These are phyloP conservation scores for Adelges cooleyi DNA, from an alignment of 1,140 invertebrate genomes.

Conservation along the genomic window DNA sequence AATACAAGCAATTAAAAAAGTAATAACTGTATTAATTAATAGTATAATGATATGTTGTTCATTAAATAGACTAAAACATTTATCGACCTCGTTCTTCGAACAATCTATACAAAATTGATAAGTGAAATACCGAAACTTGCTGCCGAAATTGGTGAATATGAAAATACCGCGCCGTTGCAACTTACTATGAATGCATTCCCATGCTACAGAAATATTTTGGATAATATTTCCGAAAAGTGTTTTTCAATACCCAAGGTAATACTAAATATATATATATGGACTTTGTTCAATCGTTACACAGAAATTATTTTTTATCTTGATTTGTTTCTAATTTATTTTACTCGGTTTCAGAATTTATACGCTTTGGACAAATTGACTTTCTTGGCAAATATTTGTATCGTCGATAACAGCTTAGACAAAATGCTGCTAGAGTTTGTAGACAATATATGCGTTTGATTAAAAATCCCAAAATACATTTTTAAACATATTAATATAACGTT, in stretches of 20 bases:
- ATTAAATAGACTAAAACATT: not conserved
- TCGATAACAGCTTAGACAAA: not conserved
- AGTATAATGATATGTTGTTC: too few species aligned
- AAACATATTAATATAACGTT: too few species aligned
- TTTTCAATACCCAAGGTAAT: conserved; percentile 10
- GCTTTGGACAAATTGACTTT: not conserved
- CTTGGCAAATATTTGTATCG: not conserved
- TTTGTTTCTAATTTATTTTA: not conserved
- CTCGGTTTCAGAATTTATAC: not conserved
- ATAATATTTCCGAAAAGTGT: not conserved
- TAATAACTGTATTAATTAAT: too few species aligned
- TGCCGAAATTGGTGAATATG: not conserved
- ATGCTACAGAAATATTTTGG: conserved; percentile 5
- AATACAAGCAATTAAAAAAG: too few species aligned
- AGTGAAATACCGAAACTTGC: not conserved
- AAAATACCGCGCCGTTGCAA: not conserved
- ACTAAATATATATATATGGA: too few species aligned
- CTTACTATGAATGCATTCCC: not conserved
- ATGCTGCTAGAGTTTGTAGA: too few species aligned
- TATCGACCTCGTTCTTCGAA: not conserved
- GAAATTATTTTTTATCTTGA: not conserved
- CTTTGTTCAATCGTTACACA: too few species aligned
- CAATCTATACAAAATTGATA: not conserved
- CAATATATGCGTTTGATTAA: too few species aligned
- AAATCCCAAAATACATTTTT: too few species aligned